Evolutionary conservation across 2,113 vertebrate genomes (phyloP).

Genomic region (Dolichotis patagonum): DNA sequence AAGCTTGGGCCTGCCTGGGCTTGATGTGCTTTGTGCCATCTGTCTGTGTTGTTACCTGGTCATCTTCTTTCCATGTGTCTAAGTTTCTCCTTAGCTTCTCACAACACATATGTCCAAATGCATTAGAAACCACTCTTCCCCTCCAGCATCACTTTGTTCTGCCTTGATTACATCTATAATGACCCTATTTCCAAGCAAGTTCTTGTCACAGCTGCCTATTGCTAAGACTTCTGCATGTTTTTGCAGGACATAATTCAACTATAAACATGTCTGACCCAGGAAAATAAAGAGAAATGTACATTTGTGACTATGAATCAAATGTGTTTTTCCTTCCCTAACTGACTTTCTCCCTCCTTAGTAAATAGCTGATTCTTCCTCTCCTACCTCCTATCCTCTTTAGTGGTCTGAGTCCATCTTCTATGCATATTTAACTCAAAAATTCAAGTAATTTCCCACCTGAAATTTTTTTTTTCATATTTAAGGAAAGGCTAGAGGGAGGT

Average conservation of each 20-base stretch:
- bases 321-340: background rate
- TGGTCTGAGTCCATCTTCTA: too few species aligned
- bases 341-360: background rate
- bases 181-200: background rate
- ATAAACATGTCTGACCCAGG: fast-evolving
- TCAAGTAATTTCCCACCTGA: background rate
- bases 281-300: background rate
- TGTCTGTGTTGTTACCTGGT: background rate
- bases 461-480: background rate
- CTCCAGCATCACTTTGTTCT: too few species aligned
- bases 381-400: background rate
- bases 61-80: background rate
- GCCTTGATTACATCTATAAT: background rate
- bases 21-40: fast-evolving
- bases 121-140: fast-evolving
- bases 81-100: background rate
- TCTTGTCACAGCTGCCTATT: background rate
- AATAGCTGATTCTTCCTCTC: background rate
- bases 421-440: background rate
- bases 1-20: fast-evolving
- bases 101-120: fast-evolving
- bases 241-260: background rate
- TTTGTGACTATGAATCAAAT: fast-evolving
- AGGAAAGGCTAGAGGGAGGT: background rate
- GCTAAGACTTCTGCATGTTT: background rate